phyloP scores from a whole-genome alignment of 2,113 vertebrate genomes.

The Paralichthys olivaceus region DNA sequence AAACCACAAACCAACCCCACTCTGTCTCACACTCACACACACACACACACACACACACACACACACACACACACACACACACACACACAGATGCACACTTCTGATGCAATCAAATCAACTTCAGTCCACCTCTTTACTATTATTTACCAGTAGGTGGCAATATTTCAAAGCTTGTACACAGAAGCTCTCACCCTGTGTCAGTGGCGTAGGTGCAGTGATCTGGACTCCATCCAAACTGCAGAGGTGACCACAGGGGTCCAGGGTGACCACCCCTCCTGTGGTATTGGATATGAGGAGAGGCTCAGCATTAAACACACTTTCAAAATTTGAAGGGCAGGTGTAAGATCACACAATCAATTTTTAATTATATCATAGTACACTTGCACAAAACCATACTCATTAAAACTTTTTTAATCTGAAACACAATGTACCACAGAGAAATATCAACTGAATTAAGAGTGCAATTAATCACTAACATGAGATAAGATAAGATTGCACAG shows the following conservation, averaged over 20 bases:
- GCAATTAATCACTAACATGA: too few species aligned
- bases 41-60: neutral
- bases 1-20: constrained; percentile 53
- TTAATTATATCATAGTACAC: neutral
- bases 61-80: constrained; percentile 2
- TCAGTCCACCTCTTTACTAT: neutral
- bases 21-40: neutral
- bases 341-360: neutral
- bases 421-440: neutral
- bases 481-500: too few species aligned
- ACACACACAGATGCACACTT: neutral
- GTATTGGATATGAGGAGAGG: constrained; percentile 5
- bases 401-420: neutral
- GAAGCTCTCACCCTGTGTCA: constrained; percentile 83
- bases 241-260: constrained; percentile 84
- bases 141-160: constrained; percentile 61
- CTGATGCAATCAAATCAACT: constrained; percentile 27
- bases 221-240: constrained; percentile 84
- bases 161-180: constrained; percentile 27
- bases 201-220: constrained; percentile 79
- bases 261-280: constrained; percentile 80
- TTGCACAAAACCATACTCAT: neutral
- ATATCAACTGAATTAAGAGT: neutral
- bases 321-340: neutral
- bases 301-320: neutral